Conservation (phyloP, 2,113 vertebrate genomes). For the Oryzias curvinotus region DNA sequence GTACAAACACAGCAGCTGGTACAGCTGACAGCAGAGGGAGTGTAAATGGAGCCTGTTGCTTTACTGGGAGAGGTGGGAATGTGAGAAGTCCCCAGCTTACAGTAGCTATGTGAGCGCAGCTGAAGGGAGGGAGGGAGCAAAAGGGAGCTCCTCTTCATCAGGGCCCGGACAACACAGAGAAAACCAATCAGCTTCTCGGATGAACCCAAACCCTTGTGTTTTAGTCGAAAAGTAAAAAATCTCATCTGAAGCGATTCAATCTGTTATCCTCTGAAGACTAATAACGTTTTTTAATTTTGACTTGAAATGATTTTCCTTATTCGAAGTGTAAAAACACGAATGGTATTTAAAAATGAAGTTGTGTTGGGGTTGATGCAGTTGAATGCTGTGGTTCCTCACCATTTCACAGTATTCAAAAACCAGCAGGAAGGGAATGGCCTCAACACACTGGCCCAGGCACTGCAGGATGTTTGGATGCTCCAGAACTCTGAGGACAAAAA, state of each 20-base stretch:
- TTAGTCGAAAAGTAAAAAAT: too few relatives aligned
- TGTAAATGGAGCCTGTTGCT: constrained; percentile 75
- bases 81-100: constrained; percentile 70
- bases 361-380: background rate
- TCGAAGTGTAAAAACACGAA: too few relatives aligned
- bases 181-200: constrained; percentile 27
- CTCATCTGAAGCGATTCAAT: too few relatives aligned
- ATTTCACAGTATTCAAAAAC: constrained; percentile 96
- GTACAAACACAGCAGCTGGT: constrained; percentile 75
- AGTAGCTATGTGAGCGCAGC: constrained; percentile 44
- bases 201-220: too few relatives aligned
- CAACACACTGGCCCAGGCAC: constrained; percentile 92
- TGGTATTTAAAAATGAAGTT: background rate
- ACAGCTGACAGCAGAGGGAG: constrained; percentile 57
- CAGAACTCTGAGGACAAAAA: constrained; percentile 69
- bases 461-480: constrained; percentile 94
- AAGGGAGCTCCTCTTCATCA: constrained; percentile 33
- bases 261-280: too few relatives aligned
- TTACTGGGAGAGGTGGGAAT: constrained; percentile 76
- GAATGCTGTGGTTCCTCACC: constrained; percentile 80
- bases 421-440: constrained; percentile 92
- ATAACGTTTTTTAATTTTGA: too few relatives aligned
- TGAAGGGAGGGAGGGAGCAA: background rate
- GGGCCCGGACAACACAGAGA: constrained; percentile 27
- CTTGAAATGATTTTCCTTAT: too few relatives aligned